Evolutionary conservation across 2,113 vertebrate genomes (phyloP).

Genomic region (Hippocampus barbouri): DNA sequence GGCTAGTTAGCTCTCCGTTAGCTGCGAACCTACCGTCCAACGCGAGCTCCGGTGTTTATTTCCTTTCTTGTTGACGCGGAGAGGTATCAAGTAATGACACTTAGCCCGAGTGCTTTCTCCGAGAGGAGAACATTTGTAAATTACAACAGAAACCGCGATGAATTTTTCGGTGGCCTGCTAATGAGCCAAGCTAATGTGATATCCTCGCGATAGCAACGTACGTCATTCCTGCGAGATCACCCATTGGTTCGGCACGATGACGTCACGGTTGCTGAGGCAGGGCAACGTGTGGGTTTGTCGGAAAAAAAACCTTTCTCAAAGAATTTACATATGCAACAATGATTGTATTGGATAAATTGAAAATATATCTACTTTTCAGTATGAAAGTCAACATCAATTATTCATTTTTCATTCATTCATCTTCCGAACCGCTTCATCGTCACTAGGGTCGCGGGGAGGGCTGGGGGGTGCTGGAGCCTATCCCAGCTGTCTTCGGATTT

Average conservation of each 20-base stretch:
- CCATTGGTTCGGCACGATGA: conserved; percentile 54
- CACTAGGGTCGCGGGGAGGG: too few species aligned
- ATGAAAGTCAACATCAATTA: background rate
- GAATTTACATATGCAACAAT: background rate
- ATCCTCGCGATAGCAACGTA: conserved; percentile 61
- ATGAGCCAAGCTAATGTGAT: conserved; percentile 46
- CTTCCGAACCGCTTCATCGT: too few species aligned
- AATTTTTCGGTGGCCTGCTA: conserved; percentile 44
- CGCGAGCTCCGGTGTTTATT: conserved; percentile 29
- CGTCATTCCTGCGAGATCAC: conserved; percentile 17
- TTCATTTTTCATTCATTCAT: too few species aligned
- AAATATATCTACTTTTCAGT: background rate
- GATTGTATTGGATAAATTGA: background rate
- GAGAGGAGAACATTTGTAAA: conserved; percentile 6
- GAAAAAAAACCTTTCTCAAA: background rate
- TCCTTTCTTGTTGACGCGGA: conserved; percentile 16
- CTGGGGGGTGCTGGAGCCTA: too few species aligned
- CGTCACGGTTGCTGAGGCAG: conserved; percentile 71
- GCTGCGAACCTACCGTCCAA: conserved; percentile 49
- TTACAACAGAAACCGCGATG: background rate
- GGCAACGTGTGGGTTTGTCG: background rate
- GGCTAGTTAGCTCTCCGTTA: conserved; percentile 41
- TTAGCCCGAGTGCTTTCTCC: background rate
- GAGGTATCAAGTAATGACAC: background rate
- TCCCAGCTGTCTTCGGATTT: too few species aligned